Evolutionary conservation across 2,113 vertebrate species (phyloP).

Genomic region (Gnathochromis pfefferi): DNA sequence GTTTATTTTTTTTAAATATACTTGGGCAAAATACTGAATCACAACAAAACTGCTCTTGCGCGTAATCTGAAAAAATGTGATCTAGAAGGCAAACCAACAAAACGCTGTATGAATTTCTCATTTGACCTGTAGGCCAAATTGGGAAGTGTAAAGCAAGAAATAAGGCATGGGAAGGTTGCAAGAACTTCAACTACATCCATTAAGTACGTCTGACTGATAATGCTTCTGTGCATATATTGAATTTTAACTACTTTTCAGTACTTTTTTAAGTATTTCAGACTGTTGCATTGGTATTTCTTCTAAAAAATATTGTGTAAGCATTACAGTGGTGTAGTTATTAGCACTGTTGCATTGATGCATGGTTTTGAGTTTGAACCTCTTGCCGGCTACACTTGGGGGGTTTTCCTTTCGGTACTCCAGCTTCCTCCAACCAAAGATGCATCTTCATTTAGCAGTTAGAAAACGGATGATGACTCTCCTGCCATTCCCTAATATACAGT

Average conservation of each 20-base stretch:
- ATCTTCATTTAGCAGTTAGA: not conserved
- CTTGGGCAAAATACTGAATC: not conserved
- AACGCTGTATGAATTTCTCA: not conserved
- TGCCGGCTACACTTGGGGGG: not conserved
- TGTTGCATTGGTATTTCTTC: not conserved
- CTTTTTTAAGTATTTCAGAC: not conserved
- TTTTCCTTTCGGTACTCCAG: not conserved
- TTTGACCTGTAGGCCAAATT: not conserved
- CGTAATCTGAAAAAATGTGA: not conserved
- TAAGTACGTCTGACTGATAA: not conserved
- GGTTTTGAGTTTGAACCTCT: not conserved
- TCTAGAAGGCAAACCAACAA: rapidly evolving
- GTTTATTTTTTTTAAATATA: rapidly evolving
- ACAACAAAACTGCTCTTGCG: rapidly evolving
- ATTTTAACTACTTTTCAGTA: not conserved
- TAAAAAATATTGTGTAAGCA: not conserved
- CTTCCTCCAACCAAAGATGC: not conserved
- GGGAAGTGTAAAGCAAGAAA: not conserved
- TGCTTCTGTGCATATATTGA: rapidly evolving
- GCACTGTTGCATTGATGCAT: not conserved
- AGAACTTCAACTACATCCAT: not conserved
- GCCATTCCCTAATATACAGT: not conserved
- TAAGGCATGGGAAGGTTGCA: not conserved
- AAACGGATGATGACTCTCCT: not conserved
- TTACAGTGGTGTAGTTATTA: not conserved